Evolutionary conservation across 2,888 invertebrate genomes (phyloP).

Genomic region (Carcina quercana): DNA sequence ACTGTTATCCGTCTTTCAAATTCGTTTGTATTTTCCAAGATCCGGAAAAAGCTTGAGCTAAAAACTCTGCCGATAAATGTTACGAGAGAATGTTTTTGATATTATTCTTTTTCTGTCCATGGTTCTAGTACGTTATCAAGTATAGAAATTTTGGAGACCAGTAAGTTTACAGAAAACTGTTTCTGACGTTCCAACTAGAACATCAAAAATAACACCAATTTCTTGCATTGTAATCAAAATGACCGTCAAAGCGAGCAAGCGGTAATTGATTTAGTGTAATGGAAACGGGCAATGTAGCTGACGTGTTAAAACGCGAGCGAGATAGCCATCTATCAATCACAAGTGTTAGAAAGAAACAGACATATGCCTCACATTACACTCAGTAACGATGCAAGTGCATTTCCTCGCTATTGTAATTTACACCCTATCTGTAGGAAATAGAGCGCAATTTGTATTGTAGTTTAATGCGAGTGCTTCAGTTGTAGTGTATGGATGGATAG

Average conservation of each 20-base stretch:
- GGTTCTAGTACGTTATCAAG: no score
- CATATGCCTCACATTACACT: conserved; percentile 34
- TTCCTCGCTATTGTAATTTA: conserved; percentile 48
- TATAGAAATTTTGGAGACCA: no score
- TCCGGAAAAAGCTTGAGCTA: no score
- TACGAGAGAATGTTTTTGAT: no score
- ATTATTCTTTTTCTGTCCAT: no score
- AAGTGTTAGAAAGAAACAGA: conserved; percentile 50
- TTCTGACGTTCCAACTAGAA: no score
- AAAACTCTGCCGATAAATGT: no score
- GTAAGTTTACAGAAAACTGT: no score
- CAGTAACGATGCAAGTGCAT: conserved; percentile 55
- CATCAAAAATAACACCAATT: no score
- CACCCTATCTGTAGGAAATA: conserved; percentile 40
- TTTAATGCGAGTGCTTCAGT: conserved; percentile 20
- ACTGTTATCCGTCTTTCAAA: conserved; percentile 70
- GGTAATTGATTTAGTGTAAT: conserved; percentile 70
- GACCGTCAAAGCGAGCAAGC: conserved; percentile 34
- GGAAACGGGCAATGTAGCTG: conserved; percentile 66
- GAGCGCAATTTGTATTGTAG: conserved; percentile 35
- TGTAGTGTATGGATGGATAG: conserved; percentile 34
- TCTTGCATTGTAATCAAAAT: conserved; percentile 32
- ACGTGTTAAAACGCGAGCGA: conserved; percentile 59
- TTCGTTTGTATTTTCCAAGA: no score
- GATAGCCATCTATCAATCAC: conserved; percentile 41